Evolutionary conservation across 2,888 invertebrate species (phyloP).

Genomic region (Aleiodes alternator): DNA sequence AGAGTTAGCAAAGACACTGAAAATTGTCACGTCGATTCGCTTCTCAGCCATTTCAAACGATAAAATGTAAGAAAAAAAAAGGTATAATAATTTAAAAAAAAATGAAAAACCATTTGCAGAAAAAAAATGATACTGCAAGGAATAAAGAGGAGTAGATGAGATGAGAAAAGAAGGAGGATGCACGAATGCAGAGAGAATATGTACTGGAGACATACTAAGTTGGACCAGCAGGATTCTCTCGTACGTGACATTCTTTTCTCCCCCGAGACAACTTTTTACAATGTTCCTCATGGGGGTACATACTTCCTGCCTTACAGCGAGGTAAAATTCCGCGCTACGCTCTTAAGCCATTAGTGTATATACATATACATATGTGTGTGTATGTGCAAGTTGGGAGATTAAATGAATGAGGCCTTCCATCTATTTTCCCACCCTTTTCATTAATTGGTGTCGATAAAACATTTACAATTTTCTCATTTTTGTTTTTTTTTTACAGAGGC

Average conservation of each 20-base stretch:
- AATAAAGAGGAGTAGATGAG: conserved; percentile 24
- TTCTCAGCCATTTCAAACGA: neutral
- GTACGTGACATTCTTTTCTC: conserved; percentile 51
- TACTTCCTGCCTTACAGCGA: conserved; percentile 64
- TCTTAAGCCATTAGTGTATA: neutral
- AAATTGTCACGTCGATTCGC: conserved; percentile 29
- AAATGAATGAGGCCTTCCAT: neutral
- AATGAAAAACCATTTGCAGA: neutral
- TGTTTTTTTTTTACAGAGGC: too few relatives aligned
- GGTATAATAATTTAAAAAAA: too few relatives aligned
- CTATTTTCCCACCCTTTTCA: too few relatives aligned
- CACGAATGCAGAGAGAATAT: conserved; percentile 25
- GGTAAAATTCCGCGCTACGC: conserved; percentile 60
- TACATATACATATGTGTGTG: neutral
- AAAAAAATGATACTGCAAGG: conserved; percentile 27
- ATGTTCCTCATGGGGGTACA: conserved; percentile 54
- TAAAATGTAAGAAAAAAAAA: conserved; percentile 37
- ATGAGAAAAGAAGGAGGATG: neutral
- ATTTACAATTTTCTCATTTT: too few relatives aligned
- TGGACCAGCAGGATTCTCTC: conserved; percentile 29
- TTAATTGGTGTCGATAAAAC: too few relatives aligned
- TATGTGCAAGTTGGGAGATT: neutral
- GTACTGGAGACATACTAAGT: conserved; percentile 47
- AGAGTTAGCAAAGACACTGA: conserved; percentile 12
- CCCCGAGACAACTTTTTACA: conserved; percentile 61